A percentile compares a stretch with the other conserved stretches of the same genome.
Evolutionary conservation across 2,797 vertebrate genomes (phyloP).

Genomic region (Muraenolepis orangiensis): DNA sequence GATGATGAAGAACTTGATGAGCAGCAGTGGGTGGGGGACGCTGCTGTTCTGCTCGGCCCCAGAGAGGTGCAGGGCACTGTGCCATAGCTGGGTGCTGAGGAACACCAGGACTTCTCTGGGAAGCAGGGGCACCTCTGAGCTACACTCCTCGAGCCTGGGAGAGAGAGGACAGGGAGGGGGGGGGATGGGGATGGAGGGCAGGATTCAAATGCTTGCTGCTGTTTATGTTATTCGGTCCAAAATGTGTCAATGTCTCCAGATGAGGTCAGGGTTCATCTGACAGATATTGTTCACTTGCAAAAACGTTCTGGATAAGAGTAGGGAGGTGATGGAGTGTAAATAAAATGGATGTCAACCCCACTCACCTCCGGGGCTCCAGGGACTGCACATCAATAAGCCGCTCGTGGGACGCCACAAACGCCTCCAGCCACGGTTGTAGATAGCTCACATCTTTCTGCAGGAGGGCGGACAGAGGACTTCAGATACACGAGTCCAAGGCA

Average conservation of each 20-base stretch:
- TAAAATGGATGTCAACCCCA: neutral
- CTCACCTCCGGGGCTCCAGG: slow-evolving; percentile 86
- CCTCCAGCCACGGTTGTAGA: slow-evolving; percentile 92
- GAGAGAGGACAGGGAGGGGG: neutral
- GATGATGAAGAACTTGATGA: slow-evolving; percentile 92
- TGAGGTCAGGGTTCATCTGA: slow-evolving; percentile 12
- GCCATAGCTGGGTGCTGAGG: slow-evolving; percentile 79
- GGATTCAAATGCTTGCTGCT: neutral
- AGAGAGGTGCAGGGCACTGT: slow-evolving; percentile 72
- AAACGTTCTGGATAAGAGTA: neutral
- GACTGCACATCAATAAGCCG: slow-evolving; percentile 85
- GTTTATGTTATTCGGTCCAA: slow-evolving; percentile 7
- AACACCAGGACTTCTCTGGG: slow-evolving; percentile 82
- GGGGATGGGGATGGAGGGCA: neutral
- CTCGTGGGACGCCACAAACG: slow-evolving; percentile 86
- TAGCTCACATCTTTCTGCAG: slow-evolving; percentile 88
- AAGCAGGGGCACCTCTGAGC: slow-evolving; percentile 82
- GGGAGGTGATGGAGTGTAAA: neutral
- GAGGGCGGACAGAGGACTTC: slow-evolving; percentile 16
- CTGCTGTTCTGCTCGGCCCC: slow-evolving; percentile 51
- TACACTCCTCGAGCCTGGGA: slow-evolving; percentile 80
- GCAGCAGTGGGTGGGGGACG: slow-evolving; percentile 80
- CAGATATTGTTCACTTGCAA: neutral
- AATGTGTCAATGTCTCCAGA: slow-evolving; percentile 37
- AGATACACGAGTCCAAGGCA: slow-evolving; percentile 8